Conservation (phyloP, 23 tunicate species). For the Styela clava region DNA sequence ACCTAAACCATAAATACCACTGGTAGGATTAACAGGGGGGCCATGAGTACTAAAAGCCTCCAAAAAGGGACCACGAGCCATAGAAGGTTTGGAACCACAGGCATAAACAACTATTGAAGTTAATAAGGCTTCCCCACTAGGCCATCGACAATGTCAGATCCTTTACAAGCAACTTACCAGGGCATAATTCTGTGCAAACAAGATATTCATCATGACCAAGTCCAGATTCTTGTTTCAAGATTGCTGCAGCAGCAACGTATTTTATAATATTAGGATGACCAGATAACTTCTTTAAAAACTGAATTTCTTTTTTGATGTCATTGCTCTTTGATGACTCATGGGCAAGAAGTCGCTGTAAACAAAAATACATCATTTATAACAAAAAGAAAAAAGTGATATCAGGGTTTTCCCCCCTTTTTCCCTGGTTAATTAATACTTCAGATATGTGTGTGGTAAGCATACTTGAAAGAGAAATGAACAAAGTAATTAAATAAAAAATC, state of each 20-base stretch:
- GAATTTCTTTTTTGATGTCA: constrained; percentile 81
- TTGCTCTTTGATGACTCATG: constrained; percentile 71
- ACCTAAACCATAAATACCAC: no score
- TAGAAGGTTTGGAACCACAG: no score
- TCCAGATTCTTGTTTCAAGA: constrained; percentile 67
- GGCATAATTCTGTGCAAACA: constrained; percentile 88
- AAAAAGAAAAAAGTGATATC: neutral
- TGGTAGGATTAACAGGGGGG: no score
- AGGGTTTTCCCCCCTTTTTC: neutral
- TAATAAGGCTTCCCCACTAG: no score
- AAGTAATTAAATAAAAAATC: no score
- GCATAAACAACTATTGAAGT: no score
- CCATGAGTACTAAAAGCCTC: no score
- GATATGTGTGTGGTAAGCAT: no score
- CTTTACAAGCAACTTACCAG: no score
- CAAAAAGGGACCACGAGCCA: no score
- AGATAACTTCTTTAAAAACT: constrained; percentile 60
- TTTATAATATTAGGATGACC: constrained; percentile 81
- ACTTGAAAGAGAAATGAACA: no score
- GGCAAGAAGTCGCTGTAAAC: constrained; percentile 69
- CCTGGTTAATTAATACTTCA: neutral
- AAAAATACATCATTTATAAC: neutral
- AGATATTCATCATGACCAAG: constrained; percentile 67
- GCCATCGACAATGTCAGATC: no score
- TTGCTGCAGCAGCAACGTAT: constrained; percentile 74